Evolutionary conservation across 2,797 vertebrate genomes (phyloP), one percentile per base, ranked within the genome.

Genomic region (Diplodus sargus): DNA sequence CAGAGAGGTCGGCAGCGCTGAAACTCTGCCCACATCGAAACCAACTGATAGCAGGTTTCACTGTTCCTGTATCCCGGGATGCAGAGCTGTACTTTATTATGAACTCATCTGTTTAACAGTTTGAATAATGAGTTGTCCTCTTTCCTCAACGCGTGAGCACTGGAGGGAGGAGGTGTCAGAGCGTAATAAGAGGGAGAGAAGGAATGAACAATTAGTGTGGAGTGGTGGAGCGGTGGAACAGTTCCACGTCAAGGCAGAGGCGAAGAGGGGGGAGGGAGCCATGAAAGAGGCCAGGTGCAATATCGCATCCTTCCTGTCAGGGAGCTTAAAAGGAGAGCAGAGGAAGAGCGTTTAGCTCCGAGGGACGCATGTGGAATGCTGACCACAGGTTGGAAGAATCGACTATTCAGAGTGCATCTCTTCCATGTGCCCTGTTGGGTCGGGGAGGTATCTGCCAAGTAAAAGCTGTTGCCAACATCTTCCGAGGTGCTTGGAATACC

Each of bases 211-310:
- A 90, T 93, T 91, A 90, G 82, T 87, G 81, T 66, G 69, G 89
- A 90, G 85, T 47, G 63, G 84, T 87, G 86, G 80, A 89, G 85
- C 47, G 63, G 84, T 87, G 86, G 80, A 89, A 70, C 65, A 70
- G 87, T 74, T 91, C 79, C 85, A 83, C 76, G 47, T 39, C 65
- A 76, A 84, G 81, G 83, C 78, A 74, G 76, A 73, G 81, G 84
- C 66, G 20, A 69, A 61, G 75, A 73, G 70, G 75, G 64, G 79
- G 67, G 58, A 30, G 83, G 83, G 68, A 62, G 85, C 48, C 63
- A 65, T 91, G 89, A 93, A 94, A 94, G 92, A 90, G 86, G 82
- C 90, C 95, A 95, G 94, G 93, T 95, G 94, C 91, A 91, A 89
- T 86, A 85, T 91, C 86, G 59, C 90, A 91, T 93, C 93, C 92